phyloP scores from a whole-genome alignment of 2,113 vertebrate species.

The Chaetorhynchus papuensis region DNA sequence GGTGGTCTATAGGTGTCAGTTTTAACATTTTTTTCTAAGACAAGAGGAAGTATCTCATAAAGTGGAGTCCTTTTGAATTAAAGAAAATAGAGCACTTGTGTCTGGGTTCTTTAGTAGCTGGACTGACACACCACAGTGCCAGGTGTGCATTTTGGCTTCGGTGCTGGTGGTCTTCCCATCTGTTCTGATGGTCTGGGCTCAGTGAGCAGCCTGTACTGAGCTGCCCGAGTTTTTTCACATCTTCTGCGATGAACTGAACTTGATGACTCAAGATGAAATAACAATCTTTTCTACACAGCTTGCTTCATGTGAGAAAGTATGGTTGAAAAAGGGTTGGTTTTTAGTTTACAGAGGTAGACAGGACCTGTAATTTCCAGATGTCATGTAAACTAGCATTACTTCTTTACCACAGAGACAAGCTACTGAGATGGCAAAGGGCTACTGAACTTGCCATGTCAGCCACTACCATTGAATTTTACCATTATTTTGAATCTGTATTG shows the following conservation, averaged over 20 bases:
- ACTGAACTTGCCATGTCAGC: background rate
- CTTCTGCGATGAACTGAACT: background rate
- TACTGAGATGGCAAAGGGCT: background rate
- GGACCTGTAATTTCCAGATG: background rate
- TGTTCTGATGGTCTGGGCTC: background rate
- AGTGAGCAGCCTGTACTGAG: background rate
- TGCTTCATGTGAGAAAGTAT: background rate
- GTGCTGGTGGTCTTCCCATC: background rate
- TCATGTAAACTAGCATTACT: background rate
- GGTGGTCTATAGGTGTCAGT: background rate
- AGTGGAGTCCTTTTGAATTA: background rate
- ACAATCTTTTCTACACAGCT: fast-evolving
- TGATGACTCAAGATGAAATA: background rate
- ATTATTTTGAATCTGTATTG: background rate
- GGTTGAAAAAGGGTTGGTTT: background rate
- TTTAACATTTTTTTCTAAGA: background rate
- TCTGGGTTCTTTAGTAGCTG: background rate
- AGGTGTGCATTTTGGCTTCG: background rate
- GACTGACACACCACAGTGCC: background rate
- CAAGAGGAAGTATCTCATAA: background rate
- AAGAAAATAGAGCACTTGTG: background rate
- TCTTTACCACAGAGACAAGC: background rate
- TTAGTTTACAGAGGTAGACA: background rate
- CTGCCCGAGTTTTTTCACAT: background rate
- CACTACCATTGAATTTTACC: background rate